Evolutionary conservation across 2,888 invertebrate genomes (phyloP).

Genomic region (Pollenia griseotomentosa): DNA sequence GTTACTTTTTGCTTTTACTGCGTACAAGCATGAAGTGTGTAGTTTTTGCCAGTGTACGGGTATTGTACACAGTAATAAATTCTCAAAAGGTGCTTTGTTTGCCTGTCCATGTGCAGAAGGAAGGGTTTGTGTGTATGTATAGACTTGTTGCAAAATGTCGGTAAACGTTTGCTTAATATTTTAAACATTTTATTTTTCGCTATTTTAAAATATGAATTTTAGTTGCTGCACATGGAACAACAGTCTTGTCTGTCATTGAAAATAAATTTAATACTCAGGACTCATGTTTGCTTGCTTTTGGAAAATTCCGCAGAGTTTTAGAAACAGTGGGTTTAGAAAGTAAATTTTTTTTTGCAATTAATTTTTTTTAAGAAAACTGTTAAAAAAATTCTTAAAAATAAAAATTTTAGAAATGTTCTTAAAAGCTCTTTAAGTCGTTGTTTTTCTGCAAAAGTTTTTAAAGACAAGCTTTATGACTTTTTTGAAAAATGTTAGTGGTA

Average conservation of each 20-base stretch:
- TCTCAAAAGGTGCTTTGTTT: constrained; percentile 59
- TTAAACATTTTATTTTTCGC: not conserved
- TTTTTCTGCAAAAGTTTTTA: too few relatives aligned
- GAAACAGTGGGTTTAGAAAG: not conserved
- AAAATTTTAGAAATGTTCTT: too few relatives aligned
- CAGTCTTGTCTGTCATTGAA: constrained; percentile 23
- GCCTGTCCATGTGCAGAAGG: constrained; percentile 2
- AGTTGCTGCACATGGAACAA: not conserved
- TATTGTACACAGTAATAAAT: constrained; percentile 48
- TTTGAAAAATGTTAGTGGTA: too few relatives aligned
- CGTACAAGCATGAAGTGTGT: not conserved
- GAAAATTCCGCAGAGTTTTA: constrained; percentile 3
- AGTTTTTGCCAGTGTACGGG: not conserved
- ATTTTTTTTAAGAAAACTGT: too few relatives aligned
- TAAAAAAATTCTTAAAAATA: too few relatives aligned
- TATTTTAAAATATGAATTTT: not conserved
- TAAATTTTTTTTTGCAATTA: not conserved
- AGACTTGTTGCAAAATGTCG: not conserved
- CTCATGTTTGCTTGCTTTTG: constrained; percentile 6
- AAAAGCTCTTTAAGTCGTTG: too few relatives aligned
- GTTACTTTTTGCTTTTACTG: not conserved
- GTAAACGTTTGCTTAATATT: constrained; percentile 31
- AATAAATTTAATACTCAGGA: constrained; percentile 3
- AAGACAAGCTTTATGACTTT: too few relatives aligned
- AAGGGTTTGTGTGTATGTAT: not conserved